A percentile compares a stretch with the other conserved stretches of the same genome.
Evolutionary conservation across 23 tunicate species (phyloP).

Genomic region (Diplosoma virens): DNA sequence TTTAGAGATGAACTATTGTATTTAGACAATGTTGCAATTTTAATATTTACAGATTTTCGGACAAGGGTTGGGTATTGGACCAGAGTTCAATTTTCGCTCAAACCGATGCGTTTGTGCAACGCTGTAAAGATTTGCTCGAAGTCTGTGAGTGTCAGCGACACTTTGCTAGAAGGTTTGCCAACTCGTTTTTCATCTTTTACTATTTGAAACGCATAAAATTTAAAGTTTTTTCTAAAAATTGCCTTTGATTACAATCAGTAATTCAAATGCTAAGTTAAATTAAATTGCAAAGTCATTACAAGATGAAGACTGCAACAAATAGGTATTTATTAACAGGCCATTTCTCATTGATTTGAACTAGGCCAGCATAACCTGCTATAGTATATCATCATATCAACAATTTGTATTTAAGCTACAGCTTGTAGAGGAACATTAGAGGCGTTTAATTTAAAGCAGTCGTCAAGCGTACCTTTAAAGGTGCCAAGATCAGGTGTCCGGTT

Average conservation of each 20-base stretch:
- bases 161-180: slow-evolving; percentile 80
- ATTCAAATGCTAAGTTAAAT: no score
- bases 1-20: background rate
- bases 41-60: slow-evolving; percentile 43
- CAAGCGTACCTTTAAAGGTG: no score
- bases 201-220: background rate
- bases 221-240: background rate
- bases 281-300: no score
- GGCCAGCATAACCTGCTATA: no score
- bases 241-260: background rate
- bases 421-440: no score
- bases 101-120: slow-evolving; percentile 92
- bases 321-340: no score
- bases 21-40: background rate
- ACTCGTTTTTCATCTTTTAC: background rate
- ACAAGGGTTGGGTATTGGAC: slow-evolving; percentile 84
- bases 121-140: slow-evolving; percentile 92
- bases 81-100: slow-evolving; percentile 97
- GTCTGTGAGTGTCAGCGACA: slow-evolving; percentile 92
- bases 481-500: no score
- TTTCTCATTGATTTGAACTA: no score
- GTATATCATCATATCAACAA: no score
- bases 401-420: no score
- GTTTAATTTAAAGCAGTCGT: no score
- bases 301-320: no score